Evolutionary conservation across 2,797 vertebrate genomes (phyloP), one percentile per base, ranked within the genome.

Genomic region (Tadarida brasiliensis): DNA sequence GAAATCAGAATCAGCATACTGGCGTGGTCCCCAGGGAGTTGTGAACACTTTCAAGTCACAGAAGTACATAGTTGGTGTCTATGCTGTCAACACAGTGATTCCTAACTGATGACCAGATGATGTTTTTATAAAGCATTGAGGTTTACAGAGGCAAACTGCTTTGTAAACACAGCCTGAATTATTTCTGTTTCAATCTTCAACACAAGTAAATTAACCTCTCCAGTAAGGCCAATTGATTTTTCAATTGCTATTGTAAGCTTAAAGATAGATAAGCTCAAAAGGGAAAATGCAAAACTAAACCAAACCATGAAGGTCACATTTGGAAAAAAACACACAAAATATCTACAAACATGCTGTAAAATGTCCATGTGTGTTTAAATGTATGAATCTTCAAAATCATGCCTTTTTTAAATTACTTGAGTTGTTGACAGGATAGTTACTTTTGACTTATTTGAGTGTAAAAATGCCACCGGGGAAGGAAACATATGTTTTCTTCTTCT

Each of bases 401-500:
- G 22, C 16, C 78, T 44, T 44, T 28, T 81, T 81, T 19, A 49
- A 28, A 82, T 59, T 91, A 65, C 44, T 81, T 90, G 56, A 83
- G 28, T 89, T 57, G 24, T 80, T 94, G 74, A 93, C 19, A 71
- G 22, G 26, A 63, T 86, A 91, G 78, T 93, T 92, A 80, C 44
- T 92, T 94, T 96, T 90, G 39, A 93, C 71, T 93, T 92, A 82
- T 44, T 93, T 84, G 80, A 87, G 17, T 90, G 11, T 81, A 87
- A 84, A 95, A 93, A 78, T 92, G 96, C 90, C 91, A 95, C 17
- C 30, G 68, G 91, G 57, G 17, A 95, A 93, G 56, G 44, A 76
- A 95, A 61, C 68, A 86, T 84, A 88, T 90, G 90, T 78, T 96
- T 95, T 95, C 30, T 47, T 96, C 74, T 90, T 91, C 71, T 96